Conservation (phyloP, 2,797 vertebrate genomes). For the Acridotheres tristis region DNA sequence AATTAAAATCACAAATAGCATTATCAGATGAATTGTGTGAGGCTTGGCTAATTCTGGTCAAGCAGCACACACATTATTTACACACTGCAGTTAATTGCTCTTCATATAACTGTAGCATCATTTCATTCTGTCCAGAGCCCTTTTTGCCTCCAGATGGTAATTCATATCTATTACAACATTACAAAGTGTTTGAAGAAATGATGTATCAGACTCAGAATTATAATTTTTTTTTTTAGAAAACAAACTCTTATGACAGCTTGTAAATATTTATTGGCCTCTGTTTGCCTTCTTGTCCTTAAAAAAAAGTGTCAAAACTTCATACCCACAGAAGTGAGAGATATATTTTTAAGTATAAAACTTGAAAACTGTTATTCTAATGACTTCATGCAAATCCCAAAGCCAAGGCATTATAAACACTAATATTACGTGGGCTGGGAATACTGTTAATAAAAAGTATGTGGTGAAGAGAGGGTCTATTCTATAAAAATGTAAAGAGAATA, state of each 20-base stretch:
- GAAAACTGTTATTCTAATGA: neutral
- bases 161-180: conserved; percentile 48
- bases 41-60: conserved; percentile 25
- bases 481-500: neutral
- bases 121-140: conserved; percentile 28
- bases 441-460: neutral
- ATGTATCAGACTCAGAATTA: conserved; percentile 10
- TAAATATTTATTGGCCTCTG: conserved; percentile 13
- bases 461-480: neutral
- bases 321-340: neutral
- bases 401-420: neutral
- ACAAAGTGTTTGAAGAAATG: neutral
- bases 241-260: neutral
- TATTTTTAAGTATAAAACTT: neutral
- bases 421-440: neutral
- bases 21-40: conserved; percentile 18
- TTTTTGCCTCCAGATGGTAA: conserved; percentile 31
- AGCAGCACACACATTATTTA: conserved; percentile 29
- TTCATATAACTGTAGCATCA: neutral
- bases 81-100: neutral
- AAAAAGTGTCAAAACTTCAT: neutral
- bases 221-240: neutral
- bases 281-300: conserved; percentile 3
- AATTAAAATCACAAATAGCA: neutral
- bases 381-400: neutral